Evolutionary conservation across 1,140 invertebrate genomes (phyloP), one percentile per base, ranked within the genome.

Genomic region (Prorops nasuta): DNA sequence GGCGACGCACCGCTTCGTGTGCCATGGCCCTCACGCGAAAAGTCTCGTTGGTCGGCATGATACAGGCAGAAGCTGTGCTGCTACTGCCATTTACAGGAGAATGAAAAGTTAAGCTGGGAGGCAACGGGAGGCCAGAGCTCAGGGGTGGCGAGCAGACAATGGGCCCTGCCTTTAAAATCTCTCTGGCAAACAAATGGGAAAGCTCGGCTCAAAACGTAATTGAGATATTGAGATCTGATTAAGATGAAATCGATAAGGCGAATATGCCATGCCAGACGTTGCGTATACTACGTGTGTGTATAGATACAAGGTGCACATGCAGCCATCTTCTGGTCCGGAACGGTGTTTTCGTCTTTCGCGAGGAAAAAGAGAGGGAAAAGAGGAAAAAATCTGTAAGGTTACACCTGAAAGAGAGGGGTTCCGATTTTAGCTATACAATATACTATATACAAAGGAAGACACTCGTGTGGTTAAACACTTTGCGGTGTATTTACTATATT

Each of bases 171-270:
- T 75, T 71, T 70, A 67, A 74, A 73, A 75, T 75, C 72, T 74
- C 63, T 71, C 61, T 46, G 50, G 69, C 71, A 76, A 73, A 74
- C 73, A 74, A 65, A 66, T 60, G 61, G 54, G 58, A 63, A 60
- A 65, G 62, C 60, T 60, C 54, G 56, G 62, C 67, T 72, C 54
- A 69, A 72, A 74, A 71, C 67, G 61, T 76, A 74, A 76, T 76
- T 76, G 72, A 72, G 71, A 74, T 73, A 74, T 76, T 71, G 69
- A 72, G 70, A 74, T 73, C 70, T 75, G 69, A 74, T 74, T 74
- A 74, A 74, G 69, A 73, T 66, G 67, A 74, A 74, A 74, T 76
- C 74, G 69, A 76, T 76, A 74, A 72, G 49, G 63, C 58, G 34
- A 48, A 48, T 47, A 34, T n/a, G n/a, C n/a, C n/a, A n/a, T n/a